phyloP scores from a whole-genome alignment of 2,113 vertebrate species.

The Rhombomys opimus region DNA sequence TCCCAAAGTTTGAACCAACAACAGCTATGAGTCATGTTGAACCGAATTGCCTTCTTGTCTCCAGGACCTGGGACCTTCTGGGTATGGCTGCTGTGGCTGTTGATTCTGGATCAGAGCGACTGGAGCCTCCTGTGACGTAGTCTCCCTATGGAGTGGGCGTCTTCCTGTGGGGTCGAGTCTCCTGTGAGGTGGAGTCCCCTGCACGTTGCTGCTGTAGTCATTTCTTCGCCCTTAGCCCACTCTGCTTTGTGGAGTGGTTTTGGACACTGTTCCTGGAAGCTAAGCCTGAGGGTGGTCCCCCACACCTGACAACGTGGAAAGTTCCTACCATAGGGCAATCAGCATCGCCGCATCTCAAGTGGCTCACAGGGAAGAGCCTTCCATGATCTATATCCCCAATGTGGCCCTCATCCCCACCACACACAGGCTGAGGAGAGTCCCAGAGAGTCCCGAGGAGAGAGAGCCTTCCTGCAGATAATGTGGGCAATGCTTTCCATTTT shows the following conservation, averaged over 20 bases:
- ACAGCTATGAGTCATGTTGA: neutral
- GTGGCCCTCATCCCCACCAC: neutral
- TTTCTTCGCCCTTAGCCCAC: neutral
- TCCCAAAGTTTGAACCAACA: neutral
- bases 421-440: neutral
- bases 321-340: accelerated
- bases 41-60: neutral
- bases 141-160: too few species aligned
- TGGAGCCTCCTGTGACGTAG: neutral
- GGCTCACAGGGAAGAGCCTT: too few species aligned
- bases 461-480: neutral
- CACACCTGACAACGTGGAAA: neutral
- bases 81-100: neutral
- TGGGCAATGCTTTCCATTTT: neutral
- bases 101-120: neutral
- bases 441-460: accelerated
- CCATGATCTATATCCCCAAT: accelerated
- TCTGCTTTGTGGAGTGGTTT: accelerated
- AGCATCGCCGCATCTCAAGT: accelerated
- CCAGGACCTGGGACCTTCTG: neutral
- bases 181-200: neutral
- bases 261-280: neutral
- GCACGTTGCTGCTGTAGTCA: neutral
- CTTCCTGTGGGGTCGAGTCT: neutral
- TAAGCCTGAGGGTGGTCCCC: too few species aligned